phyloP scores from a whole-genome alignment of 2,113 vertebrate genomes.

The Cryptotis parvus region DNA sequence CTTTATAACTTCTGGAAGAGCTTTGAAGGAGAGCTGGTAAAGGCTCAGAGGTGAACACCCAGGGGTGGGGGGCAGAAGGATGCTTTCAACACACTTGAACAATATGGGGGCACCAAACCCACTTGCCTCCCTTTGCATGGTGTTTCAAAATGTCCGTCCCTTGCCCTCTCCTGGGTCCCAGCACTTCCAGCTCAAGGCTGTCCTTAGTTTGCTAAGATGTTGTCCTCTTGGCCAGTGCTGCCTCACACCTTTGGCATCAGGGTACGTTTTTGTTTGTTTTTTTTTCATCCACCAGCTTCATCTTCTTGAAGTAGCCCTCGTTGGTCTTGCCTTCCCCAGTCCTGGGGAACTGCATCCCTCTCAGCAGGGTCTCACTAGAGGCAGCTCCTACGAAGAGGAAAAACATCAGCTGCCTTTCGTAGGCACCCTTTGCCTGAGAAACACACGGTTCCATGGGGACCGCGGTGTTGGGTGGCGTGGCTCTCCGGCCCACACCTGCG shows the following conservation, averaged over 20 bases:
- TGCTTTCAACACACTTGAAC: neutral
- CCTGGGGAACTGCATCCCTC: neutral
- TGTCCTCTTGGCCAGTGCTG: neutral
- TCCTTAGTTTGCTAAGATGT: neutral
- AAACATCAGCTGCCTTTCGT: neutral
- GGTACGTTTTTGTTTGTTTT: neutral
- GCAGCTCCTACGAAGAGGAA: conserved; percentile 31
- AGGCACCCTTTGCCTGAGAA: conserved; percentile 26
- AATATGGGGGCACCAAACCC: rapidly evolving
- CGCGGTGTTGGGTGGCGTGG: neutral
- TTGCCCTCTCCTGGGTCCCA: neutral
- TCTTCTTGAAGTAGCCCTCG: rapidly evolving
- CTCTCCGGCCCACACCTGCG: conserved; percentile 27
- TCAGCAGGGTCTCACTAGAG: neutral
- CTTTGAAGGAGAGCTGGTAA: neutral
- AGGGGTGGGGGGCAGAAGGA: neutral
- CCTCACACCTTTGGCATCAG: rapidly evolving
- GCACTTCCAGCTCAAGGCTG: neutral
- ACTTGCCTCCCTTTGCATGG: neutral
- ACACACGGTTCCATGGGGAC: neutral
- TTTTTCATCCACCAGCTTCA: neutral
- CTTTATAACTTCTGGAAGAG: conserved; percentile 50
- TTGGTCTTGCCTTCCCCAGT: neutral
- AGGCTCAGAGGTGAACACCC: neutral
- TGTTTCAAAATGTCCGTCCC: neutral